A percentile compares a stretch with the other conserved stretches of the same genome.
Conservation (phyloP, 2,888 invertebrate genomes). For the Xestobium rufovillosum region DNA sequence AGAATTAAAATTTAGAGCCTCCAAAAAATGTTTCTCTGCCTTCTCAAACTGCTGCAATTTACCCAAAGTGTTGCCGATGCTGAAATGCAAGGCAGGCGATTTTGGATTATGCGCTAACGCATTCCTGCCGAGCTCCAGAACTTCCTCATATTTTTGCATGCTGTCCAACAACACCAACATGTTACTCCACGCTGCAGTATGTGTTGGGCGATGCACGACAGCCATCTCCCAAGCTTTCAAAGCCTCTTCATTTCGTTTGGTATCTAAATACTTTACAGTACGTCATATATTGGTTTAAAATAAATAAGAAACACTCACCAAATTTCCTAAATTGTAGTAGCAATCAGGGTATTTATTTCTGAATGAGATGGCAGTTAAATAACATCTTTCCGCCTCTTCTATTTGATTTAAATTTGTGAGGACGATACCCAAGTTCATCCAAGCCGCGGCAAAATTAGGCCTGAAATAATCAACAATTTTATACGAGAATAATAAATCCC, state of each 20-base stretch:
- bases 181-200: conserved; percentile 88
- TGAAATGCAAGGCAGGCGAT: conserved; percentile 74
- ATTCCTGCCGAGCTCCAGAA: conserved; percentile 59
- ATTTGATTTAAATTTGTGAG: conserved; percentile 65
- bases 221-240: conserved; percentile 77
- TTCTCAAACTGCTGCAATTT: conserved; percentile 68
- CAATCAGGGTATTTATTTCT: conserved; percentile 84
- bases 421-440: conserved; percentile 98
- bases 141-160: conserved; percentile 50
- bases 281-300: conserved; percentile 4
- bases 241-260: conserved; percentile 65
- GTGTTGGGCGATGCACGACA: conserved; percentile 65
- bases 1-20: conserved; percentile 62
- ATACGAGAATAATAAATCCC: conserved; percentile 16
- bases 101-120: conserved; percentile 66
- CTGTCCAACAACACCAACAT: conserved; percentile 77
- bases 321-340: conserved; percentile 89
- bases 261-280: conserved; percentile 65
- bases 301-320: conserved; percentile 51
- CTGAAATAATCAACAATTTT: conserved; percentile 41
- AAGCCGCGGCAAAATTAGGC: conserved; percentile 86
- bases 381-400: conserved; percentile 68
- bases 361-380: conserved; percentile 68
- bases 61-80: conserved; percentile 81
- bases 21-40: conserved; percentile 74